Conservation (phyloP, 2,888 invertebrate genomes). For the Tupiocoris notatus region DNA sequence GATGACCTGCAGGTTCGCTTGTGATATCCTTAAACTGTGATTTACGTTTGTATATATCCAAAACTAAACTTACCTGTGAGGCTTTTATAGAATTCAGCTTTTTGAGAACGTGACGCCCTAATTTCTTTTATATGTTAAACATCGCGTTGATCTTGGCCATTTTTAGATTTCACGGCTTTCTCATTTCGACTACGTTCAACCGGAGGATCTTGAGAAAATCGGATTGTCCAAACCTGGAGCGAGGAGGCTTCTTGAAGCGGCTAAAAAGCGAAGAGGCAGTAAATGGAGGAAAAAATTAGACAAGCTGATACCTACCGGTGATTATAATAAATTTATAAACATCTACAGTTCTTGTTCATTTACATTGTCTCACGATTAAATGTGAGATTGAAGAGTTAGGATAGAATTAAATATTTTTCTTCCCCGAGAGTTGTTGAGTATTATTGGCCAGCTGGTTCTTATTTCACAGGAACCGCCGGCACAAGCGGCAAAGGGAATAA, state of each 20-base stretch:
- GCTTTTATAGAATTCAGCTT: too few relatives aligned
- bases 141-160: too few relatives aligned
- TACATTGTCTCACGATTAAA: too few relatives aligned
- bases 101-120: background rate
- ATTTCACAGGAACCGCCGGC: slow-evolving; percentile 48
- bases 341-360: too few relatives aligned
- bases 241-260: slow-evolving; percentile 83
- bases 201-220: slow-evolving; percentile 90
- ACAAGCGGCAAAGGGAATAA: slow-evolving; percentile 52
- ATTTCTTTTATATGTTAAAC: background rate
- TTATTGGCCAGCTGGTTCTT: too few relatives aligned
- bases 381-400: too few relatives aligned
- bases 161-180: slow-evolving; percentile 80
- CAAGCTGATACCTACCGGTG: slow-evolving; percentile 64
- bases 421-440: too few relatives aligned
- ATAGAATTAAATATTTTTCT: too few relatives aligned
- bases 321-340: too few relatives aligned
- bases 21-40: too few relatives aligned
- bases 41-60: too few relatives aligned
- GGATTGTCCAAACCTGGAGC: slow-evolving; percentile 93
- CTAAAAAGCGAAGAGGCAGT: slow-evolving; percentile 80
- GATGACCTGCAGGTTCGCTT: slow-evolving; percentile 82
- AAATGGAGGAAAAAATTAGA: slow-evolving; percentile 80
- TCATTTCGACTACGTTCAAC: slow-evolving; percentile 96
- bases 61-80: too few relatives aligned